Evolutionary conservation across 1,140 invertebrate genomes (phyloP).

Genomic region (Campoletis sonorensis): DNA sequence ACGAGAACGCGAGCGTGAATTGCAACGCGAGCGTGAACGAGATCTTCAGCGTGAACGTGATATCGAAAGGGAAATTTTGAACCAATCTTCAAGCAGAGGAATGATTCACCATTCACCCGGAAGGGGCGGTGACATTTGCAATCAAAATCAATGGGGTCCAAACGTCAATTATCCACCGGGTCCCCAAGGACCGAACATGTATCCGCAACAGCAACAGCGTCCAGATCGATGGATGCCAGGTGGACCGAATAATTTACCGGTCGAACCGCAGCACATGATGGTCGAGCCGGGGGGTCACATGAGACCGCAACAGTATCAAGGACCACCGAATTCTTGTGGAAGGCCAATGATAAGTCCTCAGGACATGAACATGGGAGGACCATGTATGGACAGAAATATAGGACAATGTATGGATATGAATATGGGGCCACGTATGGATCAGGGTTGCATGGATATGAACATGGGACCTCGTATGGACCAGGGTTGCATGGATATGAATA

Average conservation of each 20-base stretch:
- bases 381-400: conserved; percentile 16
- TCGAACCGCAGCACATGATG: conserved; percentile 43
- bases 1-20: neutral
- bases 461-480: conserved; percentile 44
- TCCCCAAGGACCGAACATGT: conserved; percentile 35
- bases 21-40: neutral
- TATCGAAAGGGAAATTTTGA: conserved; percentile 8
- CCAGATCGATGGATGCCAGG: conserved; percentile 53
- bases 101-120: conserved; percentile 43
- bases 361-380: conserved; percentile 52
- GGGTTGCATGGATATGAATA: conserved; percentile 17
- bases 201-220: conserved; percentile 38
- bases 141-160: conserved; percentile 40
- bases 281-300: conserved; percentile 33
- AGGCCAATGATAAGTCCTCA: conserved; percentile 51
- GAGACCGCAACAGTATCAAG: conserved; percentile 46
- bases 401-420: conserved; percentile 49
- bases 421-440: conserved; percentile 46
- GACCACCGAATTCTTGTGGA: conserved; percentile 48
- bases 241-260: conserved; percentile 39
- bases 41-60: conserved; percentile 17
- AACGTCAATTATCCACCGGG: conserved; percentile 41
- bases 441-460: conserved; percentile 20
- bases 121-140: conserved; percentile 40
- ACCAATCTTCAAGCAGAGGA: neutral